Evolutionary conservation across 2,113 vertebrate genomes (phyloP).

Genomic region (Mesembrinibis cayennensis): DNA sequence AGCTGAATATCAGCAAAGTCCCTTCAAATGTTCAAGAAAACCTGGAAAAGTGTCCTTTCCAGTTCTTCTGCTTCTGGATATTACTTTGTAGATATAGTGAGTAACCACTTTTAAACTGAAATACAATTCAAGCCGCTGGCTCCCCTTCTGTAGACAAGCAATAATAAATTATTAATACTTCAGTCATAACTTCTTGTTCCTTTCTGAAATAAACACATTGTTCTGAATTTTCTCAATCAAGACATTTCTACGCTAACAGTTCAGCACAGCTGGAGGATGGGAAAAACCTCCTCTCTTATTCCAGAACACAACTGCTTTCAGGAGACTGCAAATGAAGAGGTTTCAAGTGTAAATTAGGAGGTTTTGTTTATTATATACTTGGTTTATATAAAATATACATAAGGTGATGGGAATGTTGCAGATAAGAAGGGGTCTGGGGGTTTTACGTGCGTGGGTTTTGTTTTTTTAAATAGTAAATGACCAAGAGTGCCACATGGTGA

Average conservation of each 20-base stretch:
- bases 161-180: neutral
- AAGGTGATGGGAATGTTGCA: neutral
- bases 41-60: neutral
- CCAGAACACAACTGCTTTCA: conserved; percentile 32
- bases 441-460: neutral
- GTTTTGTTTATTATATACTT: conserved; percentile 44
- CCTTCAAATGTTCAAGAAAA: neutral
- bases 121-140: neutral
- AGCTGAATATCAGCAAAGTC: neutral
- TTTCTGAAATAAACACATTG: neutral
- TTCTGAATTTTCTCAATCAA: neutral
- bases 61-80: neutral
- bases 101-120: neutral
- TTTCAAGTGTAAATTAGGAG: conserved; percentile 63
- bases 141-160: neutral
- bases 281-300: conserved; percentile 27
- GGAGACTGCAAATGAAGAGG: conserved; percentile 38
- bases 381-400: conserved; percentile 54
- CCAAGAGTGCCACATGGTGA: conserved; percentile 43
- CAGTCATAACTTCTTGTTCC: neutral
- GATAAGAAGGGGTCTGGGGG: conserved; percentile 14
- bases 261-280: neutral
- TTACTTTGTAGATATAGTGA: neutral
- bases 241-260: neutral
- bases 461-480: conserved; percentile 35